These are phyloP conservation scores for Oreohelix idahoensis DNA, from an alignment of 1,140 invertebrate species.

Conservation along the genomic window DNA sequence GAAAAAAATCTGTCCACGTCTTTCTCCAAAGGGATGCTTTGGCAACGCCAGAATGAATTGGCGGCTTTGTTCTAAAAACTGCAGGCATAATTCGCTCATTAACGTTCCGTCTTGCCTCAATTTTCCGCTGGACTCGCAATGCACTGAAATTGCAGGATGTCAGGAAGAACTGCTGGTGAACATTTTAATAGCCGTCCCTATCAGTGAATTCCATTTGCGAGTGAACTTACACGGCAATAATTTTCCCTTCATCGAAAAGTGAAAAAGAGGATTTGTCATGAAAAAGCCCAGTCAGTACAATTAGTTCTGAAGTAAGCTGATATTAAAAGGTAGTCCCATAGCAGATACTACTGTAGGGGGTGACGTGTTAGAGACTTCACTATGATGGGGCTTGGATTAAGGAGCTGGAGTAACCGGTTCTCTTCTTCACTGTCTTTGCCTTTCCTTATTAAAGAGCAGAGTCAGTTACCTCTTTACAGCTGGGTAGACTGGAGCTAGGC, in stretches of 20 bases:
- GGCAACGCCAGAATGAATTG: conserved; percentile 27
- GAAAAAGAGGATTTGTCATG: background rate
- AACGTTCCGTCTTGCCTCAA: conserved; percentile 15
- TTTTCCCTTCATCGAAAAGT: background rate
- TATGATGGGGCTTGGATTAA: no score
- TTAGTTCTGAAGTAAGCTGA: no score
- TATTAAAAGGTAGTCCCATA: no score
- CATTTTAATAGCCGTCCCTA: conserved; percentile 31
- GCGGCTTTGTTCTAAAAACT: conserved; percentile 33
- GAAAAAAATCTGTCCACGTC: conserved; percentile 9
- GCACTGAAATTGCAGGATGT: conserved; percentile 33
- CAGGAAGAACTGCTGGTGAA: background rate
- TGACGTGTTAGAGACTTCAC: no score
- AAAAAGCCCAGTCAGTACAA: no score
- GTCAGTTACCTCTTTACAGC: no score
- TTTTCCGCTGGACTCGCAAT: conserved; percentile 29
- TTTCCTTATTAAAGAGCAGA: no score
- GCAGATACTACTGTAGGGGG: no score
- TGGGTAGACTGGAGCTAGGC: no score
- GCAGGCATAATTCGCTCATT: conserved; percentile 35
- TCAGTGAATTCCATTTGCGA: conserved; percentile 35
- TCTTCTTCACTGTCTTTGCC: no score
- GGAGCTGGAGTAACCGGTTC: no score
- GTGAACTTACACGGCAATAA: conserved; percentile 32
- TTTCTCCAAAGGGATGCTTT: background rate